These are phyloP conservation scores for Pachycephala philippinensis DNA, from an alignment of 2,113 vertebrate species.

Conservation along the genomic window DNA sequence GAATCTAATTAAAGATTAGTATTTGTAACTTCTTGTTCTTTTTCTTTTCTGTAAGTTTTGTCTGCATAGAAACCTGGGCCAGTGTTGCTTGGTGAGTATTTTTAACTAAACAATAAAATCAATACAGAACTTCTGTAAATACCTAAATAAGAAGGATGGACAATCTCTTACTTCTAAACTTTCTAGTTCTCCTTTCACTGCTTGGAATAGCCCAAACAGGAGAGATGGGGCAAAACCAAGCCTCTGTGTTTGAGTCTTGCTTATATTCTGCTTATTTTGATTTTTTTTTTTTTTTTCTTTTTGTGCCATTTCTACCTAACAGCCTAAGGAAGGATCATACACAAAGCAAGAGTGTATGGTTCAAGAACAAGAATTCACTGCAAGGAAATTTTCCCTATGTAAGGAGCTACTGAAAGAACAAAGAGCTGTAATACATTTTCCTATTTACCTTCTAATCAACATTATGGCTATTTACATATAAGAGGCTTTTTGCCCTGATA, in stretches of 20 bases:
- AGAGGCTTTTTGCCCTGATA: background rate
- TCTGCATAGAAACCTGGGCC: background rate
- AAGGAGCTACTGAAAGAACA: background rate
- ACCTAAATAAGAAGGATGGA: background rate
- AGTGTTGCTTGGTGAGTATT: background rate
- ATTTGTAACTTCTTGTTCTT: background rate
- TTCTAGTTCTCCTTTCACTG: background rate
- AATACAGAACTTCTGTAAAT: background rate
- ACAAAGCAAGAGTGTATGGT: background rate
- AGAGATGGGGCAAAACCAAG: background rate
- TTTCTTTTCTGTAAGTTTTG: background rate
- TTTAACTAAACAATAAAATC: background rate
- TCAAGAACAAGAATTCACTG: background rate
- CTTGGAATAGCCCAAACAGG: background rate
- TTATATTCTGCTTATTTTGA: background rate
- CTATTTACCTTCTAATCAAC: background rate
- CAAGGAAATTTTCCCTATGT: background rate
- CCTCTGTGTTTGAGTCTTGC: background rate
- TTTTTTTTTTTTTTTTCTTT: background rate
- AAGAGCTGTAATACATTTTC: background rate
- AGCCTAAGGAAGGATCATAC: background rate
- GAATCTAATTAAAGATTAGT: background rate
- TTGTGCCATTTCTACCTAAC: background rate
- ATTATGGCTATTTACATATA: background rate
- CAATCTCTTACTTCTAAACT: background rate